A percentile compares a stretch with the other conserved stretches of the same genome.
Conservation (phyloP, 1,140 invertebrate genomes). For the Aphelinus certus region DNA sequence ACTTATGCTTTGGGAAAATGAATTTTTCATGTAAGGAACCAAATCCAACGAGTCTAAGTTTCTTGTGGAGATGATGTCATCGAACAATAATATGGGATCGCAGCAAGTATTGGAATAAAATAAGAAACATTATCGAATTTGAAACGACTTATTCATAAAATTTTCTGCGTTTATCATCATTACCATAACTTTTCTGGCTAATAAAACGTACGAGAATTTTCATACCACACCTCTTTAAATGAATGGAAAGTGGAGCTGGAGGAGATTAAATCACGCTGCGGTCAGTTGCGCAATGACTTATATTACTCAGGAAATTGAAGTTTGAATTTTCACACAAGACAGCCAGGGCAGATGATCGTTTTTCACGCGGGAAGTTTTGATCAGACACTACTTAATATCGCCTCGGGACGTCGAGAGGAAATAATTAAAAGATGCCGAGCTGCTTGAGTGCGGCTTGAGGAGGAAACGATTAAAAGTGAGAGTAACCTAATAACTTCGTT, state of each 20-base stretch:
- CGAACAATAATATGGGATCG: too few relatives aligned
- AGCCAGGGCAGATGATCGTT: slow-evolving; percentile 6
- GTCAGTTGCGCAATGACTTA: neutral
- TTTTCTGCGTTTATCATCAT: too few relatives aligned
- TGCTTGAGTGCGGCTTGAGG: too few relatives aligned
- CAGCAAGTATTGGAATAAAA: too few relatives aligned
- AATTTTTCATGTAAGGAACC: too few relatives aligned
- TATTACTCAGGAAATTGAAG: slow-evolving; percentile 12
- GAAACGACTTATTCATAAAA: too few relatives aligned
- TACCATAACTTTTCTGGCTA: too few relatives aligned
- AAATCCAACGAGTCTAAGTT: too few relatives aligned
- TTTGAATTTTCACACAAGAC: slow-evolving; percentile 9
- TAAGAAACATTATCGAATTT: too few relatives aligned
- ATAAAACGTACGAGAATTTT: neutral
- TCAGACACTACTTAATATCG: slow-evolving; percentile 7
- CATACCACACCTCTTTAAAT: neutral
- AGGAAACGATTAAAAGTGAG: slow-evolving; percentile 39
- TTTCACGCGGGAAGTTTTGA: slow-evolving; percentile 17
- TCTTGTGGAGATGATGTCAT: too few relatives aligned
- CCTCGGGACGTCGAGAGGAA: slow-evolving; percentile 21
- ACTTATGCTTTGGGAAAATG: too few relatives aligned
- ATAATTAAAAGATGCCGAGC: slow-evolving; percentile 46
- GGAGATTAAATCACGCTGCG: neutral
- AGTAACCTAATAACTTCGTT: slow-evolving; percentile 37
- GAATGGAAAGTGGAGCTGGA: neutral